Base-by-base conservation (phyloP, 2,797 vertebrate genomes). In the Gouania willdenowi region DNA sequence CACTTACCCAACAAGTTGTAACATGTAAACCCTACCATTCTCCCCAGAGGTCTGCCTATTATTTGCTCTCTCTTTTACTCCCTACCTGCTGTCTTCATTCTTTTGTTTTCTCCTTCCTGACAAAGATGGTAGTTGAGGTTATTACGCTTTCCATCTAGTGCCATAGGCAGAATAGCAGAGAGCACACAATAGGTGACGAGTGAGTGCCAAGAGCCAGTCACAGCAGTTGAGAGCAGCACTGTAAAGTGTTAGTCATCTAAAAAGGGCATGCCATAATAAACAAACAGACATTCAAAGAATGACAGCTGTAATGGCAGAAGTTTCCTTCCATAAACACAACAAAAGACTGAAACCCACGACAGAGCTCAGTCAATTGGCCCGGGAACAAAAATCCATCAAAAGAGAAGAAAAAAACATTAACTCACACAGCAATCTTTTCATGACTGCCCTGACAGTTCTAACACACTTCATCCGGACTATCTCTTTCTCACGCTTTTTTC, bases 1-100 rank as follows among this genome's bases (percentile, higher is more conserved):
- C 71, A 77, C 83, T 81, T 82, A 67, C 50, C 50, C 41, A 77
- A 79, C 87, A 83, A 79, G 87, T 73, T 63, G 63, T 53, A 75
- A 81, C 85, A 60, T 11, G 79, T 70, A 47, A 64, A 72, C 49
- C 8, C 56, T 6, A 65, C 62, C 65, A 71, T 71, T 71, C 51
- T 34, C 30, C 57, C 28, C 1, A 5, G 68, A 50, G 53, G 28
- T 24, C 31, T 51, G 51, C 48, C 56, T 47, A 55, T 48, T 47
- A 8, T 65, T 79, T 74, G 54, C 82, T 53, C 60, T 17, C 21
- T 48, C 26, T 41, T 52, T 57, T 56, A 54, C 14, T 53, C 41
- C 43, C 21, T 64, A 42, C 22, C 3, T 53, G 33, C 26, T 30
- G 33, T 20, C 5, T 18, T 18, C 5, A 30, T 34, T 61, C 37